Conservation (phyloP, 2,113 vertebrate genomes). For the Deroptyus accipitrinus region DNA sequence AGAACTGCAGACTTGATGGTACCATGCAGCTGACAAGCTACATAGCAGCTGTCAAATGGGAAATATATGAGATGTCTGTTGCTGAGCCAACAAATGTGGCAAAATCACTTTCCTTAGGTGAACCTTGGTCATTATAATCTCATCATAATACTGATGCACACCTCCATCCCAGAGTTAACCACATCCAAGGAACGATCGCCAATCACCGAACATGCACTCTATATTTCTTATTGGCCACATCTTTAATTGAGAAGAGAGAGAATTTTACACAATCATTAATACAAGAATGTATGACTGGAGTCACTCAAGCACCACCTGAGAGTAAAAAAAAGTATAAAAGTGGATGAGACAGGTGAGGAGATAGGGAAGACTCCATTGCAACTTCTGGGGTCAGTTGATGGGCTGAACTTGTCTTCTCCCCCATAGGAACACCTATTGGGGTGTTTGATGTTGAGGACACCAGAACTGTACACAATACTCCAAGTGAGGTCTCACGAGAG, state of each 20-base stretch:
- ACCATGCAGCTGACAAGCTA: background rate
- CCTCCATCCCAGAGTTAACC: background rate
- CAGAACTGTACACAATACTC: too few relatives aligned
- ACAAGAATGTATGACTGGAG: background rate
- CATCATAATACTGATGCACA: background rate
- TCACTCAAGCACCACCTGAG: background rate
- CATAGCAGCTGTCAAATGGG: background rate
- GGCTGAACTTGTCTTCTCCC: background rate
- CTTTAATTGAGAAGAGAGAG: background rate
- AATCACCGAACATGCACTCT: background rate
- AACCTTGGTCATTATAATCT: background rate
- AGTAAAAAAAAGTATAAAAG: background rate
- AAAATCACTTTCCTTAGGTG: background rate
- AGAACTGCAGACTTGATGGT: background rate
- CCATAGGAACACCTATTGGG: background rate
- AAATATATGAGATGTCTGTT: background rate
- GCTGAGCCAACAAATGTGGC: background rate
- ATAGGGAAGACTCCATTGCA: background rate
- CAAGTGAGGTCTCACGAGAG: too few relatives aligned
- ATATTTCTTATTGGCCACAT: background rate
- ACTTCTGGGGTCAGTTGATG: background rate
- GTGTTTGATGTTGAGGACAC: too few relatives aligned
- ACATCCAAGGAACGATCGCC: background rate
- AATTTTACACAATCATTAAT: background rate
- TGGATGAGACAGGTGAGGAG: background rate